phyloP scores from a whole-genome alignment of 2,888 invertebrate genomes.

The Tholera decimalis region DNA sequence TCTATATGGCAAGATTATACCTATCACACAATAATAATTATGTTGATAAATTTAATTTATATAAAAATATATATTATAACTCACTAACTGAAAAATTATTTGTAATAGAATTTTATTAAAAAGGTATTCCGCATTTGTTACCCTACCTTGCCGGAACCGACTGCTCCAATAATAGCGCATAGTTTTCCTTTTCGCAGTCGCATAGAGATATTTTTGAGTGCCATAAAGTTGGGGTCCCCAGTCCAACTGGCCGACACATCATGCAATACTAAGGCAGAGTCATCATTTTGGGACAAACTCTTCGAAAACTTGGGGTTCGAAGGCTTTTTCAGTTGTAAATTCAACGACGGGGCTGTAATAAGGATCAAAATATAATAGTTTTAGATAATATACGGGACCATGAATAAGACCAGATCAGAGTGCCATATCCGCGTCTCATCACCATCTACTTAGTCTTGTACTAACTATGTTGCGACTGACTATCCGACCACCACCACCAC shows the following conservation, averaged over 20 bases:
- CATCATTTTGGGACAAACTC: constrained; percentile 78
- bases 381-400: neutral
- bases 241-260: constrained; percentile 90
- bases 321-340: constrained; percentile 10
- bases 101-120: no score
- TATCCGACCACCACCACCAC: no score
- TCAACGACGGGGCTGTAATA: constrained; percentile 9
- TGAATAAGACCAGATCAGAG: neutral
- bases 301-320: constrained; percentile 69
- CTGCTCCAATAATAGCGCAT: constrained; percentile 94
- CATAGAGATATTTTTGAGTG: constrained; percentile 89
- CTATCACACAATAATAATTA: no score
- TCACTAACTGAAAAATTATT: no score
- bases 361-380: neutral
- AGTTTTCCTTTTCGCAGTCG: constrained; percentile 91
- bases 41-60: no score
- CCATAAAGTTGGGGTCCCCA: constrained; percentile 87
- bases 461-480: no score
- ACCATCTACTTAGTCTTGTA: no score
- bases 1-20: no score
- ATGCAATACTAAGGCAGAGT: constrained; percentile 78
- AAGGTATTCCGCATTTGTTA: neutral
- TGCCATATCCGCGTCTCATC: no score
- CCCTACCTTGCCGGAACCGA: constrained; percentile 94
- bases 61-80: no score